phyloP scores from a whole-genome alignment of 2,797 vertebrate genomes.

The Dryobates pubescens region DNA sequence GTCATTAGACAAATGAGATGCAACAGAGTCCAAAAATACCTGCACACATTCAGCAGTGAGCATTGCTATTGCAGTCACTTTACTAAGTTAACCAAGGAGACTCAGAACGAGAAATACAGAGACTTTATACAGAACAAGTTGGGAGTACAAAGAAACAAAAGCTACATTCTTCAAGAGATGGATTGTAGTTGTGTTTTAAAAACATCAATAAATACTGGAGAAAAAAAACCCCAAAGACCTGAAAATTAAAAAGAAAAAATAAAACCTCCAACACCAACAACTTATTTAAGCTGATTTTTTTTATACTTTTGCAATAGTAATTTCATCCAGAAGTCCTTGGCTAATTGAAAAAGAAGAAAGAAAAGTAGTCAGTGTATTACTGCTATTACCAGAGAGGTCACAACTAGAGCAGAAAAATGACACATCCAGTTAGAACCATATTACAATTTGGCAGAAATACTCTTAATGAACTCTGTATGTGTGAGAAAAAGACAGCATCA shows the following conservation, averaged over 20 bases:
- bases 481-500: neutral
- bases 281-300: neutral
- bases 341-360: neutral
- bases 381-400: neutral
- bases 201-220: conserved; percentile 31
- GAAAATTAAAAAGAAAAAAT: neutral
- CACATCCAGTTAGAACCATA: neutral
- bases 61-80: neutral
- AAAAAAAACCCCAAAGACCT: neutral
- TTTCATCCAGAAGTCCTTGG: neutral
- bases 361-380: neutral
- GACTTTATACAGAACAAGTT: neutral
- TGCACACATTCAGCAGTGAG: neutral
- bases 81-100: conserved; percentile 50
- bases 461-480: neutral
- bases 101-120: conserved; percentile 19
- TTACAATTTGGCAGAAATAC: neutral
- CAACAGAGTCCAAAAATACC: neutral
- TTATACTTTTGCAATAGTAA: neutral
- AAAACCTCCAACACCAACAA: neutral
- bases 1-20: neutral
- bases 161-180: neutral
- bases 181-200: neutral
- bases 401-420: neutral
- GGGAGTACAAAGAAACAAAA: conserved; percentile 6